Base-by-base conservation (phyloP, 2,888 invertebrate species). In the Tipula lateralis region DNA sequence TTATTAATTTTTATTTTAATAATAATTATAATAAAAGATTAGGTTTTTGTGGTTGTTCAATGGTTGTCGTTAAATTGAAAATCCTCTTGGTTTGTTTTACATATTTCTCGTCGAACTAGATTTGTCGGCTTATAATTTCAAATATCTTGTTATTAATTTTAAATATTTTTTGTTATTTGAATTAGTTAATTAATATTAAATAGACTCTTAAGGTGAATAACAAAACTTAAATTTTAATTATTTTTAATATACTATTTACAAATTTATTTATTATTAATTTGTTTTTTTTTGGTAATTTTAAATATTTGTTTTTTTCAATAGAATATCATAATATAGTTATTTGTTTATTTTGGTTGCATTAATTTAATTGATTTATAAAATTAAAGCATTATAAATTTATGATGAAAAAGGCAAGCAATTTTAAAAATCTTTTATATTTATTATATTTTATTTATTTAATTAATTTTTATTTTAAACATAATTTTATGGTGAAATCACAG, bases 201-300 rank as follows among this genome's bases (percentile, higher is more conserved):
- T 66, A 66, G 66, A 66, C 66, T 66, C 66, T 66, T 66, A 66
- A 66, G 19, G 66, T 66, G 66, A 66, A 66, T 66, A 66, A 66
- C 66, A 66, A 66, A 66, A 66, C 66, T 24, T 66, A 66, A 66
- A 66, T 24, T 24, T 66, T 66, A 66, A 16, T 50, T 50, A 16
- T 16, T 19, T 16, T 1, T 50, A 16, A 50, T 44, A 39, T 16
- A 44, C 16, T 44, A 44, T 66, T 66, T 66, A 66, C 66, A 66
- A 66, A 24, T 66, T 24, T 9, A 66, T 66, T 66, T 66, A 9
- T 6, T 36, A 9, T 44, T 44, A 36, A 12, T 44, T 44, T 44
- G n/a, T 44, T n/a, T 32, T 5, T 32, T 5, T n/a, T 44, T 44
- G 16, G n/a, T 44, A 44, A 44, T 44, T 44, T n/a, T n/a, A 44